Evolutionary conservation across 2,113 vertebrate species (phyloP).

Genomic region (Myiozetetes cayanensis): DNA sequence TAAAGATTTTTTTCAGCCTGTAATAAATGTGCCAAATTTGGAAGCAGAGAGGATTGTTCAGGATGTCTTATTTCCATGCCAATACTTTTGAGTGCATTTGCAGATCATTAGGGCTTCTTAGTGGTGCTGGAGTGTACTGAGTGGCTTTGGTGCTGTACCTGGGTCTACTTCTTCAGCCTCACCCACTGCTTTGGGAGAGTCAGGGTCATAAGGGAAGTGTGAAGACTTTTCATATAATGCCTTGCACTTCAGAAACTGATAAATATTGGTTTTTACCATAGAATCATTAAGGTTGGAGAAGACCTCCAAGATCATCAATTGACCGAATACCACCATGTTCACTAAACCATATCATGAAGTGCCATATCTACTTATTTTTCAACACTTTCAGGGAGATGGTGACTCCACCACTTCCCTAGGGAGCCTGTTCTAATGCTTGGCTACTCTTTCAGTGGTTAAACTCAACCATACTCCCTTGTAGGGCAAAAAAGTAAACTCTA

Average conservation of each 20-base stretch:
- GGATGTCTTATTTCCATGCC: background rate
- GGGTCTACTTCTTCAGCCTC: background rate
- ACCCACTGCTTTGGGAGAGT: background rate
- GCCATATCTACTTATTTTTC: background rate
- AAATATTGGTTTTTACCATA: accelerated
- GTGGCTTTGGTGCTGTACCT: background rate
- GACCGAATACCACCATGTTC: background rate
- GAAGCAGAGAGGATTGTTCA: background rate
- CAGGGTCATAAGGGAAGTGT: background rate
- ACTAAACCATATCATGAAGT: background rate
- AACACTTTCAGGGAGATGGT: background rate
- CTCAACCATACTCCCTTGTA: background rate
- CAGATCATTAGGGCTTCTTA: background rate
- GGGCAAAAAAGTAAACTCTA: background rate
- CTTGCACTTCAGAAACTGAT: background rate
- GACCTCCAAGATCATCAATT: background rate
- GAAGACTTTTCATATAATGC: background rate
- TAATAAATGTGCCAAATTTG: constrained; percentile 1
- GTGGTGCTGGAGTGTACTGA: background rate
- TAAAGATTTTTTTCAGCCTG: background rate
- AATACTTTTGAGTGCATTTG: background rate
- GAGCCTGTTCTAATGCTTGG: background rate
- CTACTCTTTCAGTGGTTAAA: background rate
- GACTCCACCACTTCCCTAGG: background rate
- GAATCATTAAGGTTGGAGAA: background rate